phyloP scores from a whole-genome alignment of 2,797 vertebrate genomes.

The Hirundo rustica region DNA sequence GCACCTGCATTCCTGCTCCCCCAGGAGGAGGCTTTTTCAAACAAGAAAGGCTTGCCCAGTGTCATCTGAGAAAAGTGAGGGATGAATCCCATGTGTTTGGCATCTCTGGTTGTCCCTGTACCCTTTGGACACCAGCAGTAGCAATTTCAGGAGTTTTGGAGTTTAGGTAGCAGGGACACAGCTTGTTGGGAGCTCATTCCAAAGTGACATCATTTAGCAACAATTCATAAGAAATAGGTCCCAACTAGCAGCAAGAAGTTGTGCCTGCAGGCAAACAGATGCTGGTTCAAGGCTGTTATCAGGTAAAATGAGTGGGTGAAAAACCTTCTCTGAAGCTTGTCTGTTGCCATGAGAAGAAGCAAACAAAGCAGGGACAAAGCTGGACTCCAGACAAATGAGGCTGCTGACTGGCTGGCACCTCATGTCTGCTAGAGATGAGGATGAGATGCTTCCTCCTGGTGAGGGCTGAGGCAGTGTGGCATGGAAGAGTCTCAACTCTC shows the following conservation, averaged over 20 bases:
- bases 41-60: not conserved
- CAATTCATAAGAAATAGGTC: constrained; percentile 56
- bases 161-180: not conserved
- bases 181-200: not conserved
- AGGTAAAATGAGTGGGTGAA: constrained; percentile 35
- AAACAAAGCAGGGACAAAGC: constrained; percentile 28
- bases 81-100: not conserved
- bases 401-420: not conserved
- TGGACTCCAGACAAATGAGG: not conserved
- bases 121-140: rapidly evolving
- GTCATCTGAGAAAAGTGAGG: not conserved
- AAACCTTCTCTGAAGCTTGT: constrained; percentile 6
- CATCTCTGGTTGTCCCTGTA: not conserved
- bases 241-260: constrained; percentile 18
- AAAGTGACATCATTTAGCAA: constrained; percentile 54
- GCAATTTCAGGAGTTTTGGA: not conserved
- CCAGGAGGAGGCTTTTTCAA: not conserved
- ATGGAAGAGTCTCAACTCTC: not conserved
- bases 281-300: constrained; percentile 43
- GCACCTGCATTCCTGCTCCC: rapidly evolving
- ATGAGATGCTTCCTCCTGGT: not conserved
- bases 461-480: not conserved
- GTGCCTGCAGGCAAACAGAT: constrained; percentile 65
- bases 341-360: constrained; percentile 51
- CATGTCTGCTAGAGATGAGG: not conserved